These are phyloP conservation scores for Alcis repandata DNA, from an alignment of 2,888 invertebrate genomes.

Conservation along the genomic window DNA sequence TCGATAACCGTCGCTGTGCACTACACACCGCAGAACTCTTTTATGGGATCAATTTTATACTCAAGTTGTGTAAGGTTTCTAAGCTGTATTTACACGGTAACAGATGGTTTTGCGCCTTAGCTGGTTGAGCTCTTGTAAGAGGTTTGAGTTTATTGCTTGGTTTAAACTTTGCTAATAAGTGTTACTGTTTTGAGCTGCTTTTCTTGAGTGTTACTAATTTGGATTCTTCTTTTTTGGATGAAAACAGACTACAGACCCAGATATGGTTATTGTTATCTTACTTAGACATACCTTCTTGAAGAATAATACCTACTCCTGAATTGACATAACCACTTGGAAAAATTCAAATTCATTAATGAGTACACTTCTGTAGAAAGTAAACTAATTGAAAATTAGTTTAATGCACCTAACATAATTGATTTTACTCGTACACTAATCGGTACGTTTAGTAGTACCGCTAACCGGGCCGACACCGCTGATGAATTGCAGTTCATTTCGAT, in stretches of 20 bases:
- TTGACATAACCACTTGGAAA: too few species aligned
- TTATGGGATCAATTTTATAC: conserved; percentile 39
- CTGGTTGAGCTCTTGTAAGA: conserved; percentile 24
- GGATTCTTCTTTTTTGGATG: too few species aligned
- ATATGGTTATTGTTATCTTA: too few species aligned
- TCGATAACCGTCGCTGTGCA: conserved; percentile 70
- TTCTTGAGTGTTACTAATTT: background rate
- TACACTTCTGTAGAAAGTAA: too few species aligned
- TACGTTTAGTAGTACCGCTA: conserved; percentile 1
- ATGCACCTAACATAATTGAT: conserved; percentile 7
- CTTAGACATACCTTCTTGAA: too few species aligned
- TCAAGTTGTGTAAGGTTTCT: conserved; percentile 35
- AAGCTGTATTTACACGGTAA: conserved; percentile 32
- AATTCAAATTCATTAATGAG: background rate
- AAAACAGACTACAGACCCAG: too few species aligned
- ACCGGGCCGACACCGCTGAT: conserved; percentile 55
- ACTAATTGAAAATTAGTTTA: background rate
- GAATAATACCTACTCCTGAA: too few species aligned
- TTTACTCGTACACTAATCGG: conserved; percentile 5
- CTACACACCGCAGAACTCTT: conserved; percentile 50
- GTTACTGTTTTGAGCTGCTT: background rate
- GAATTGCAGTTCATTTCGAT: conserved; percentile 71
- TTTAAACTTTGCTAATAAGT: background rate
- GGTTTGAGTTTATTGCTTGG: conserved; percentile 21
- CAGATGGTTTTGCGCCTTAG: conserved; percentile 25